Base-by-base conservation (phyloP, 2,113 vertebrate species). In the Theristicus caerulescens region DNA sequence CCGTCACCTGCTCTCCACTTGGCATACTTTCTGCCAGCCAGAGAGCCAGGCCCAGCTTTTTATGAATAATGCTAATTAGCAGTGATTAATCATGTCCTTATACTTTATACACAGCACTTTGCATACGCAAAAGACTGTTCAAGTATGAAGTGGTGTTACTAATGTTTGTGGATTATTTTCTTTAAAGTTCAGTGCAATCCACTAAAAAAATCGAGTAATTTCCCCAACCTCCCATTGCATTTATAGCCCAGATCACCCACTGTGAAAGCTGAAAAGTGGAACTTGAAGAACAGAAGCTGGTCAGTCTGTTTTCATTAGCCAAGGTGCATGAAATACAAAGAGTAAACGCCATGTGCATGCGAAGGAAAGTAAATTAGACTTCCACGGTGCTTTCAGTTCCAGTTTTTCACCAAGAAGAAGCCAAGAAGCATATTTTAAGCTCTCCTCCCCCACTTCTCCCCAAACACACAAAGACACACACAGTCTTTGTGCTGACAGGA, bases 401-500 rank as follows among this genome's bases (percentile, higher is more conserved):
- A 73, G 10, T 78, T 86, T 91, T 93, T 91, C 44, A 59, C n/a
- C 26, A 78, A 81, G 46, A 86, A 71, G 79, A 54, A 55, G 55
- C 76, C 90, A 94, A 86, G 65, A 62, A 89, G 84, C 25, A 26
- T 82, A 89, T 82, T 96, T 94, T 89, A 77, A 90, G 69, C 83
- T 65, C 81, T 76, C 49, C 80, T 93, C 40, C 65, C 29, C 73
- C 38, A 31, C 47, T 87, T 78, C 83, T 87, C 46, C 44, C 65
- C 29, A 74, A 78, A 67, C 61, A 91, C 66, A 94, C 61, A 96
- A 51, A 89, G 65, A 82, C 47, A 86, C 69, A 62, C 64, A 44
- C 19, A 87, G 66, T 46, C 86, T 91, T 94, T 4, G 1, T 85
- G 86, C 81, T 94, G 97, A 94, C 95, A 94, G 94, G 91, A 94